Percentiles rank a stretch among this genome's conserved stretches.
These are phyloP conservation scores for Orchesellides sinensis DNA, from an alignment of 2,888 invertebrate genomes.

Conservation along the genomic window DNA sequence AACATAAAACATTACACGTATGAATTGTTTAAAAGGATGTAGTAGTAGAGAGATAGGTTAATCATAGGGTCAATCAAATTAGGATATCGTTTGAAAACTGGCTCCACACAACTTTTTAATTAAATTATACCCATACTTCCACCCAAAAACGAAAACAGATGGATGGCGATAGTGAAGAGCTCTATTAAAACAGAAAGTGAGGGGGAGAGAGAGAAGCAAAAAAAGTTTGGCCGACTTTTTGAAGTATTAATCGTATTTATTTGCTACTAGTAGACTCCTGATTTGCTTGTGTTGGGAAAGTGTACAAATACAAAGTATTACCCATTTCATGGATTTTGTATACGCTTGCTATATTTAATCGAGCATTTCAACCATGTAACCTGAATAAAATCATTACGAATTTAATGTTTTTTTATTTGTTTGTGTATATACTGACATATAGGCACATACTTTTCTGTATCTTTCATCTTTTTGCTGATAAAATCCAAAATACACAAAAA, in stretches of 20 bases:
- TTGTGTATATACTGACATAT: background rate
- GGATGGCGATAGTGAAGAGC: slow-evolving; percentile 38
- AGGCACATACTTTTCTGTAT: background rate
- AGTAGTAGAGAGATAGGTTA: slow-evolving; percentile 49
- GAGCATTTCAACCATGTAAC: no score
- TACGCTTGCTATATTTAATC: no score
- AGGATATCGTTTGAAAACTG: slow-evolving; percentile 44
- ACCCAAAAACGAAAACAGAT: slow-evolving; percentile 51
- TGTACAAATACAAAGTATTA: slow-evolving; percentile 30
- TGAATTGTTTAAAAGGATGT: slow-evolving; percentile 38
- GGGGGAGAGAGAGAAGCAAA: no score
- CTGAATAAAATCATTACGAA: no score
- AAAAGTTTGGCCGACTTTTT: slow-evolving; percentile 44
- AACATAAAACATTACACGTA: slow-evolving; percentile 27
- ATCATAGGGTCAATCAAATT: slow-evolving; percentile 59
- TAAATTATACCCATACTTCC: slow-evolving; percentile 54
- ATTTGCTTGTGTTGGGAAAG: no score
- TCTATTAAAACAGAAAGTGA: background rate
- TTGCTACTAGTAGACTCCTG: no score
- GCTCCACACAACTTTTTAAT: slow-evolving; percentile 50
- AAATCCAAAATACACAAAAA: slow-evolving; percentile 19
- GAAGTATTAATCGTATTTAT: slow-evolving; percentile 40
- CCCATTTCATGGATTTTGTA: background rate
- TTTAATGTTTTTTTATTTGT: no score
- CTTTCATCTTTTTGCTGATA: slow-evolving; percentile 28